Percentiles rank a stretch among this genome's conserved stretches.
These are phyloP conservation scores for Thymelicus sylvestris DNA, from an alignment of 2,888 invertebrate genomes.

Conservation along the genomic window DNA sequence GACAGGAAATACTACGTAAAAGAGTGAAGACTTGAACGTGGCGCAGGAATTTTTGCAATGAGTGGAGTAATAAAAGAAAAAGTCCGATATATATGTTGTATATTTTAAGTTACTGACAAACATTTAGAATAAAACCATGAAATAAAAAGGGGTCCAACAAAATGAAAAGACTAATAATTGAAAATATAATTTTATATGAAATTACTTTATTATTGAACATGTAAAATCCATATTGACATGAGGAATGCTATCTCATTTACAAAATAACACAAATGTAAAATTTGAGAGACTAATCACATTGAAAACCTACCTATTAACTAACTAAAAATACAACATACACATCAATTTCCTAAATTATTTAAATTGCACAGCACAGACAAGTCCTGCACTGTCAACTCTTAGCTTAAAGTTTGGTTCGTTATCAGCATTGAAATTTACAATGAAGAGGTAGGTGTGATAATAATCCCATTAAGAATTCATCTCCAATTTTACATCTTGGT, in stretches of 20 bases:
- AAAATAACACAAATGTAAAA: conserved; percentile 85
- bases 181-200: conserved; percentile 79
- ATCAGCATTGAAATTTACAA: conserved; percentile 82
- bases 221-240: conserved; percentile 85
- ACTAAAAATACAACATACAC: conserved; percentile 85
- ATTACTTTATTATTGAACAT: conserved; percentile 86
- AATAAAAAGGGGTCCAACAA: conserved; percentile 28
- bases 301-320: conserved; percentile 83
- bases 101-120: conserved; percentile 18
- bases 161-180: conserved; percentile 55
- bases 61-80: not conserved
- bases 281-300: conserved; percentile 84
- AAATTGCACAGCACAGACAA: conserved; percentile 58
- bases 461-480: conserved; percentile 74
- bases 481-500: conserved; percentile 81
- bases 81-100: conserved; percentile 5
- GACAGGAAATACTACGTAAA: too few relatives aligned
- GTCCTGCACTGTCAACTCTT: conserved; percentile 59
- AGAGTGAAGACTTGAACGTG: too few relatives aligned
- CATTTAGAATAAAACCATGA: conserved; percentile 5
- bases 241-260: conserved; percentile 86
- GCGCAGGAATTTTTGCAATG: too few relatives aligned
- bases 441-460: conserved; percentile 82
- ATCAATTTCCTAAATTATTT: conserved; percentile 78
- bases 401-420: conserved; percentile 81